Evolutionary conservation across 2,888 invertebrate genomes (phyloP), one percentile per base, ranked within the genome.

Genomic region (Anthophora plumipes): DNA sequence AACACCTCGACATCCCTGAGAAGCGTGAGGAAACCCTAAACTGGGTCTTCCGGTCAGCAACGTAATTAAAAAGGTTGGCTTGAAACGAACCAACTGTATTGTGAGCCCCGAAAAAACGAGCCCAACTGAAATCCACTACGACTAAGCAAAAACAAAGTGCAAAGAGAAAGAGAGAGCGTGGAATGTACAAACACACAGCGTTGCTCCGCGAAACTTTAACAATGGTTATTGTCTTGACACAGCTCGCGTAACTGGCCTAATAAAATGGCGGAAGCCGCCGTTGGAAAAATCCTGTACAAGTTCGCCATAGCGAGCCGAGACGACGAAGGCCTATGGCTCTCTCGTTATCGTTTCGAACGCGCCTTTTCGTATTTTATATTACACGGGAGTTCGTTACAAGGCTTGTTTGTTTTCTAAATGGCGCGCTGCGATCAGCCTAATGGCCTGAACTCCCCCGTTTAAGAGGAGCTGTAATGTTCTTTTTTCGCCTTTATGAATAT

Each of bases 191-290:
- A 60, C 70, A 61, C 37, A 20, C 68, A 41, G 59, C 60, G 77
- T 68, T 78, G 77, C 78, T 77, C 57, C 71, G 78, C 61, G 71
- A 63, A 83, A 85, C 83, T 77, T 77, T 74, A 85, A 87, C 87
- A 87, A 87, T 87, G 87, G 84, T 87, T 87, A 87, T 87, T 87
- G 87, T 87, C 84, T 77, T 74, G 73, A 67, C 37, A 67, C 72
- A 61, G 57, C 50, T 63, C 73, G 31, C 79, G 71, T 80, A 80
- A 80, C 80, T 73, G 80, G 79, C 64, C 81, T 87, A 87, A 87
- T 87, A 87, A 87, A 87, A 87, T 82, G 74, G 82, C 63, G 70
- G 66, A 67, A 72, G 74, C 74, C 66, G 54, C 60, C 68, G 63
- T 5, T 20, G 54, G 66, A 77, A 77, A 77, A 77, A 77, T 77